Conservation (phyloP, 2,888 invertebrate genomes). For the Argyresthia albistria region DNA sequence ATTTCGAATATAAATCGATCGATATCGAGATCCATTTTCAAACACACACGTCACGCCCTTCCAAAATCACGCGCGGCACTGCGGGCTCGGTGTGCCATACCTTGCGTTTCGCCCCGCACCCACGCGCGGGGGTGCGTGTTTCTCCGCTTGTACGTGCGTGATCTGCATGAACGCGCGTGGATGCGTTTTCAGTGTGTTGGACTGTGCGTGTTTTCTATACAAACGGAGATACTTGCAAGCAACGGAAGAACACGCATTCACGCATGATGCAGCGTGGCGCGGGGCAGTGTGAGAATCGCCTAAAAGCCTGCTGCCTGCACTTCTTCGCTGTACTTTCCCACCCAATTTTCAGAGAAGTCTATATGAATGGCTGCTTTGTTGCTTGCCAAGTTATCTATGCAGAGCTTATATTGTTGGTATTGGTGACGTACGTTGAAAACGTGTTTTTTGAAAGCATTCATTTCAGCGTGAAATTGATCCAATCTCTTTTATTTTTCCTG, state of each 20-base stretch:
- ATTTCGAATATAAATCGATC: constrained; percentile 10
- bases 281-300: not conserved
- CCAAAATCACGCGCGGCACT: not conserved
- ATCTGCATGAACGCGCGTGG: no score
- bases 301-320: constrained; percentile 2
- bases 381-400: not conserved
- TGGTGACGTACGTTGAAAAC: not conserved
- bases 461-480: not conserved
- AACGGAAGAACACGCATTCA: not conserved
- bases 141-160: no score
- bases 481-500: not conserved
- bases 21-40: constrained; percentile 8
- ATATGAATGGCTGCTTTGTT: not conserved
- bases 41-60: not conserved
- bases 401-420: not conserved
- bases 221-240: no score
- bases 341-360: constrained; percentile 3
- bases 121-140: no score
- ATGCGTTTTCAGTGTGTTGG: no score
- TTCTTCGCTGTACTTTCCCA: not conserved
- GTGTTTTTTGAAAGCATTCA: not conserved
- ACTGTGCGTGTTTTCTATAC: no score
- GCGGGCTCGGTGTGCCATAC: no score
- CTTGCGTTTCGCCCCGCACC: no score
- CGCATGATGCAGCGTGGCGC: not conserved